Base-by-base conservation (phyloP, 2,888 invertebrate species). In the Xestia ashworthii region DNA sequence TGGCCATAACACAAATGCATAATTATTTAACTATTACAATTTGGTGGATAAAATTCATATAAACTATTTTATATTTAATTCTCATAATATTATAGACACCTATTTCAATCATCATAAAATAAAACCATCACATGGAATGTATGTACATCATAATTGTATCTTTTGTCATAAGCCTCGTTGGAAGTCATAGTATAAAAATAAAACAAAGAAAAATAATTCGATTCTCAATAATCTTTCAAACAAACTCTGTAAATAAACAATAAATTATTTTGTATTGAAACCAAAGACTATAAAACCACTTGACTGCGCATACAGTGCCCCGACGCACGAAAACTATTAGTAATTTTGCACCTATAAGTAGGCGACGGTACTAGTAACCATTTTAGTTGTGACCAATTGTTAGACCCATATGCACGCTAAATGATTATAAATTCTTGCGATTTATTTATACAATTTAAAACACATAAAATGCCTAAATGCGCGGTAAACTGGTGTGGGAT, bases 61-160 rank as follows among this genome's bases (percentile, higher is more conserved):
- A 76, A 76, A 77, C 62, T 78, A 85, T 82, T 74, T 71, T 73
- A 75, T 53, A 72, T 69, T 66, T 70, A 48, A 62, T 58, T 86
- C 38, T 75, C 50, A 70, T 71, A 70, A 75, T 68, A 70, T 76
- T 69, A 50, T 41, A 70, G 66, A 76, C 58, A 64, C 60, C 41
- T 14, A 53, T 38, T n/a, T 74, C 50, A 73, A 62, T 72, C 41
- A 76, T 53, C 70, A 74, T 67, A 76, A 68, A 81, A 80, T 78
- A 81, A 83, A 78, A 71, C 69, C 85, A 80, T 80, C 58, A 69
- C 38, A 84, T 78, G 79, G 87, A 88, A 88, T 87, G 87, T 87
- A 86, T 81, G 50, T 87, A 87, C 84, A 86, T 71, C 69, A 71
- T 81, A 73, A 73, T 84, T 81, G 69, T 85, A 76, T 71, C 65